Conservation (phyloP, 2,888 invertebrate species). For the Acrocyrtus sp. region DNA sequence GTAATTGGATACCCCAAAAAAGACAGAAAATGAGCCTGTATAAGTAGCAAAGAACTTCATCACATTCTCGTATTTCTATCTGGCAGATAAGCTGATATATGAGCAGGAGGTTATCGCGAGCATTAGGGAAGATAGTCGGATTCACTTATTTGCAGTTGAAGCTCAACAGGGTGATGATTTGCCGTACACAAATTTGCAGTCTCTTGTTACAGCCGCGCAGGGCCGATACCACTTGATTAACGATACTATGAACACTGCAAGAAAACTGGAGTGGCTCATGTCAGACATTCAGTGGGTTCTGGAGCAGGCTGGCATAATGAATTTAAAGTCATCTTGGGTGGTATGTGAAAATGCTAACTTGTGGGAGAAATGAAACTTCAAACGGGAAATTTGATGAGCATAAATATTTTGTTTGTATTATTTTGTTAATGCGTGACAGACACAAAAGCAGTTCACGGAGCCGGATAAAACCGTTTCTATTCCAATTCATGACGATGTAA, state of each 20-base stretch:
- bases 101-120: conserved; percentile 49
- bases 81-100: conserved; percentile 27
- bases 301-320: conserved; percentile 38
- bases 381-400: too few relatives aligned
- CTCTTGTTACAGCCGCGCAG: conserved; percentile 7
- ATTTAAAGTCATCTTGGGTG: conserved; percentile 18
- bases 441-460: conserved; percentile 31
- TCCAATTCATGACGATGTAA: conserved; percentile 42
- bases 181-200: conserved; percentile 44
- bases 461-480: conserved; percentile 31
- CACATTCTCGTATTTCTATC: neutral
- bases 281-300: conserved; percentile 13
- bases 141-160: conserved; percentile 52
- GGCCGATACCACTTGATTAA: conserved; percentile 45
- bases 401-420: neutral
- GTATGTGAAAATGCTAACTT: conserved; percentile 6
- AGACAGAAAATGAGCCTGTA: too few relatives aligned
- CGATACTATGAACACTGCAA: conserved; percentile 33
- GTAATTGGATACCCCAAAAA: too few relatives aligned
- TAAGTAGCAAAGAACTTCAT: too few relatives aligned
- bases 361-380: too few relatives aligned
- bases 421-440: conserved; percentile 8
- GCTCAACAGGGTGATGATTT: conserved; percentile 30
- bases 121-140: conserved; percentile 36
- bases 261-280: conserved; percentile 35